Evolutionary conservation across 2,113 vertebrate species (phyloP).

Genomic region (Marmota flaviventris): DNA sequence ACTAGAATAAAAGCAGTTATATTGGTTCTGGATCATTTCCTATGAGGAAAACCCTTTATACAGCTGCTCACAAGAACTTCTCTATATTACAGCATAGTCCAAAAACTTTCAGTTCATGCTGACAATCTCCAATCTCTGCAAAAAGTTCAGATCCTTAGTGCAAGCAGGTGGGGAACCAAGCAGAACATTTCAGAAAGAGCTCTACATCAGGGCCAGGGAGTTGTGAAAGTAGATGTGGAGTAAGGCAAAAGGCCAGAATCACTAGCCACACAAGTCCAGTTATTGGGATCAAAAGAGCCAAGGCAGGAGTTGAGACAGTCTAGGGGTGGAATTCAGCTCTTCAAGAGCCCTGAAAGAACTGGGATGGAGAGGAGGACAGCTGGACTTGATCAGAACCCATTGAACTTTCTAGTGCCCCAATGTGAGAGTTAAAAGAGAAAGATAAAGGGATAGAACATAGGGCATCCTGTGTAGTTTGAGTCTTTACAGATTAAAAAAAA

Average conservation of each 20-base stretch:
- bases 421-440: neutral
- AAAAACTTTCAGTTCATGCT: neutral
- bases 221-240: neutral
- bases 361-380: neutral
- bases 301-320: neutral
- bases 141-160: neutral
- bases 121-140: neutral
- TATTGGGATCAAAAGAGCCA: neutral
- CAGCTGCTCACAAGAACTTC: neutral
- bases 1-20: neutral
- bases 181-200: neutral
- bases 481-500: slow-evolving; percentile 4
- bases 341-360: neutral
- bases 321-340: neutral
- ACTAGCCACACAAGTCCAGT: neutral
- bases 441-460: neutral
- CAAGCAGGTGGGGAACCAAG: neutral
- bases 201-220: neutral
- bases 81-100: neutral
- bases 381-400: neutral
- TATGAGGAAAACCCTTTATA: neutral
- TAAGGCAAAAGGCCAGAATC: neutral
- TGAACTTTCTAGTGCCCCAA: neutral
- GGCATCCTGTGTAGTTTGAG: neutral
- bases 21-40: neutral